Evolutionary conservation across 2,888 invertebrate species (phyloP).

Genomic region (Leucania comma): DNA sequence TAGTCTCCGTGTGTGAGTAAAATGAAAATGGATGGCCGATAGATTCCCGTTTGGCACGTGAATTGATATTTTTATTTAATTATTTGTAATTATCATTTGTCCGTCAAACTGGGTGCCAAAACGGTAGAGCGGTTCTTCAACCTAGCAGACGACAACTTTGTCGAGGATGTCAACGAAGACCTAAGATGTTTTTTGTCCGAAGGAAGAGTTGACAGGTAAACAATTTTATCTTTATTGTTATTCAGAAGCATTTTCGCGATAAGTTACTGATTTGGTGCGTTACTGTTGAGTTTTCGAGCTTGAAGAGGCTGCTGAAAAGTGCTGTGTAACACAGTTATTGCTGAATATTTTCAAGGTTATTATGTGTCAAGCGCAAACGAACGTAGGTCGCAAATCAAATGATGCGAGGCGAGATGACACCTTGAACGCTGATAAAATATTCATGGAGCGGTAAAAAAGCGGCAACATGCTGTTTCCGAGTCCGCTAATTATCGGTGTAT

Average conservation of each 20-base stretch:
- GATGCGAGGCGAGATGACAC: slow-evolving; percentile 79
- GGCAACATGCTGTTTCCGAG: slow-evolving; percentile 54
- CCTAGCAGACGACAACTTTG: slow-evolving; percentile 87
- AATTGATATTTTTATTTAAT: slow-evolving; percentile 79
- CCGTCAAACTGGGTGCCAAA: slow-evolving; percentile 90
- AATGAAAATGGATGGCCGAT: slow-evolving; percentile 82
- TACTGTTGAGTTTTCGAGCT: slow-evolving; percentile 14
- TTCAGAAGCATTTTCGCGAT: slow-evolving; percentile 47
- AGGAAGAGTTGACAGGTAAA: slow-evolving; percentile 89
- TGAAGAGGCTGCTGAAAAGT: slow-evolving; percentile 16
- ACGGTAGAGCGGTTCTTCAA: slow-evolving; percentile 87
- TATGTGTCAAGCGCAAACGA: slow-evolving; percentile 75
- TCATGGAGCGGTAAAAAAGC: slow-evolving; percentile 71
- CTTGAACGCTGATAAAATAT: slow-evolving; percentile 77
- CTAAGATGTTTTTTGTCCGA: slow-evolving; percentile 87
- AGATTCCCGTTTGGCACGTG: slow-evolving; percentile 83
- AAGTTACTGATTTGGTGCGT: slow-evolving; percentile 30
- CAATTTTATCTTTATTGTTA: slow-evolving; percentile 77
- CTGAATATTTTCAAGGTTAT: slow-evolving; percentile 85
- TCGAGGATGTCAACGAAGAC: slow-evolving; percentile 89
- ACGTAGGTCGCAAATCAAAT: slow-evolving; percentile 79
- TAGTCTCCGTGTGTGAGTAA: slow-evolving; percentile 67
- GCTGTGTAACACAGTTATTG: slow-evolving; percentile 22
- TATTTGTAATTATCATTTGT: slow-evolving; percentile 72
- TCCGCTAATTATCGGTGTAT: slow-evolving; percentile 37